phyloP scores from a whole-genome alignment of 2,797 vertebrate species.

The Rhinichthys osculus region DNA sequence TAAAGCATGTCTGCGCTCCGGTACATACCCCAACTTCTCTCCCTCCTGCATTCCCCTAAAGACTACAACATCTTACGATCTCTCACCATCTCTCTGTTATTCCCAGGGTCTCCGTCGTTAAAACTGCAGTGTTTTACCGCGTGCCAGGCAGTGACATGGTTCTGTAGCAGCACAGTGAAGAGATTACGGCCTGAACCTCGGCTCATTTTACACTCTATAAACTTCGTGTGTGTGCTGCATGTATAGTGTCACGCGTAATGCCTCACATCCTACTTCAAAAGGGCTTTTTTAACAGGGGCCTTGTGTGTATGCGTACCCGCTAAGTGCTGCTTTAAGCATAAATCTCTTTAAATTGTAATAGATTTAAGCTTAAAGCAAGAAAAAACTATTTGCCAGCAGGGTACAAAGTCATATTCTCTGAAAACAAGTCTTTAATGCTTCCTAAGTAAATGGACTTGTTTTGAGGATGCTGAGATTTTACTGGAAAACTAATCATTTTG shows the following conservation, averaged over 20 bases:
- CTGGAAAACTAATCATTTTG: neutral
- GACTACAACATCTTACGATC: conserved; percentile 14
- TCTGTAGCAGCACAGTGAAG: conserved; percentile 12
- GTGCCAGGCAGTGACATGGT: conserved; percentile 45
- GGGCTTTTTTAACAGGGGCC: conserved; percentile 18
- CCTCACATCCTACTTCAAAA: conserved; percentile 41
- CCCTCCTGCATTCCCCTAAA: neutral
- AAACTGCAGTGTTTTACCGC: conserved; percentile 2
- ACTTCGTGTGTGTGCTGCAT: conserved; percentile 37
- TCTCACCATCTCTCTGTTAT: conserved; percentile 21
- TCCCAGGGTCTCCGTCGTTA: conserved; percentile 4
- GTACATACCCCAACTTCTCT: neutral
- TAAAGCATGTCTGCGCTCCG: conserved; percentile 37
- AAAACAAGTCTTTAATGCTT: neutral
- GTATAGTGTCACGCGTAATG: conserved; percentile 14
- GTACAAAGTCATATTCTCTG: neutral
- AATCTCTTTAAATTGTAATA: neutral
- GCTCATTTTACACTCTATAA: conserved; percentile 45
- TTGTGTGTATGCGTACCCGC: neutral
- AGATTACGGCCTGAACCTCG: conserved; percentile 25
- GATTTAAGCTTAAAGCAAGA: neutral
- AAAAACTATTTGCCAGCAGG: neutral
- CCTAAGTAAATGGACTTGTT: neutral
- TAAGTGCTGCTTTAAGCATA: neutral
- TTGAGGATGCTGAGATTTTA: neutral